phyloP scores from a whole-genome alignment of 1,140 invertebrate species.

The Bombus fervidus region DNA sequence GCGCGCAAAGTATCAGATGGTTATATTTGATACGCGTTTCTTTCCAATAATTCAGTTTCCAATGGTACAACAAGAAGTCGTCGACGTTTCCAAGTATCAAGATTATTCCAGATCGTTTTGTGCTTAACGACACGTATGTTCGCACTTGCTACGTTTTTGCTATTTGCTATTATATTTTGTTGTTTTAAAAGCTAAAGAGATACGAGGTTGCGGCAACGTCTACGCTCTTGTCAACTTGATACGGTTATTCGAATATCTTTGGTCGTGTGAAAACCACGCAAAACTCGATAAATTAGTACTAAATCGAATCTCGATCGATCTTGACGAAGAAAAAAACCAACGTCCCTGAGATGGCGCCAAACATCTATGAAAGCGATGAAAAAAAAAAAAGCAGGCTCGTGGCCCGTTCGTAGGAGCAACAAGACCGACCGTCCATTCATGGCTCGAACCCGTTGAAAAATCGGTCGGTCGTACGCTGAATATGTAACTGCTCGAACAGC shows the following conservation, averaged over 20 bases:
- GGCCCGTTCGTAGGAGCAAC: constrained; percentile 37
- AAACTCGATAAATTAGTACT: no score
- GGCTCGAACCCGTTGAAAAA: constrained; percentile 65
- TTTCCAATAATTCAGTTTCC: background rate
- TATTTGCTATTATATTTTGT: background rate
- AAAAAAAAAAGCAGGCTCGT: constrained; percentile 29
- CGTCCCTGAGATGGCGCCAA: constrained; percentile 52
- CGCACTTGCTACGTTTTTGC: background rate
- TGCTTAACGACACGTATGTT: background rate
- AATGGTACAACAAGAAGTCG: background rate
- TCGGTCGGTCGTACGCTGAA: constrained; percentile 53
- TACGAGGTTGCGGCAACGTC: background rate
- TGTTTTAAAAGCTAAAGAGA: background rate
- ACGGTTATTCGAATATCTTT: background rate
- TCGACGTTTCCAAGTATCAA: background rate
- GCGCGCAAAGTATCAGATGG: background rate
- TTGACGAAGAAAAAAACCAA: background rate
- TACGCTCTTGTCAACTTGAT: background rate
- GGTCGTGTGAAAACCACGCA: background rate
- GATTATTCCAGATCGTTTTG: background rate
- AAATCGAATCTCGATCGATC: background rate
- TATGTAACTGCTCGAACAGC: constrained; percentile 46
- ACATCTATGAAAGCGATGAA: constrained; percentile 42
- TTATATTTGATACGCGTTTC: background rate
- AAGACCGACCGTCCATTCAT: constrained; percentile 61